Conservation (phyloP, 2,888 invertebrate species). For the Dynastes tityus region DNA sequence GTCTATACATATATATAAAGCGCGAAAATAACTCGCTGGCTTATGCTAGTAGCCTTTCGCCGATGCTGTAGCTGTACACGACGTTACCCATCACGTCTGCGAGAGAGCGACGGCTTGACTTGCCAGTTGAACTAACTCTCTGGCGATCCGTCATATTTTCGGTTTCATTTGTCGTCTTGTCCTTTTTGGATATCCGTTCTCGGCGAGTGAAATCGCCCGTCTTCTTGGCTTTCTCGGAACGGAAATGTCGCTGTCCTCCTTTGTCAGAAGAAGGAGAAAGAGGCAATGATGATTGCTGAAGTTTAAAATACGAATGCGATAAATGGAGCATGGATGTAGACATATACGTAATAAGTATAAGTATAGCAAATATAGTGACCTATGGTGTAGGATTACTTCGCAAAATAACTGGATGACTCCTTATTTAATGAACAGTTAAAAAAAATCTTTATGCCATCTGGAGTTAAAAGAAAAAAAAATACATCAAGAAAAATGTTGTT, state of each 20-base stretch:
- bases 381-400: too few relatives aligned
- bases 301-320: too few relatives aligned
- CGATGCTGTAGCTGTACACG: not conserved
- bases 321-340: too few relatives aligned
- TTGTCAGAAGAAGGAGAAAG: not conserved
- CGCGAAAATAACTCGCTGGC: conserved; percentile 7
- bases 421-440: too few relatives aligned
- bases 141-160: conserved; percentile 5
- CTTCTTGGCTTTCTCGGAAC: conserved; percentile 12
- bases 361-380: too few relatives aligned
- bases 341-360: too few relatives aligned
- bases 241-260: not conserved
- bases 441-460: too few relatives aligned
- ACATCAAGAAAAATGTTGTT: too few relatives aligned
- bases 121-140: not conserved
- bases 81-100: not conserved
- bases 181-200: conserved; percentile 6
- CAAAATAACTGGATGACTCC: too few relatives aligned
- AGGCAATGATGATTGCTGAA: too few relatives aligned
- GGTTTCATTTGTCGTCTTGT: not conserved
- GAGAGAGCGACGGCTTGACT: too few relatives aligned
- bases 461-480: too few relatives aligned
- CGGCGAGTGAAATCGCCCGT: conserved; percentile 9
- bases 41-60: conserved; percentile 1
- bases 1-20: not conserved